Conservation (phyloP, 1,140 invertebrate species). For the Cydia amplana region DNA sequence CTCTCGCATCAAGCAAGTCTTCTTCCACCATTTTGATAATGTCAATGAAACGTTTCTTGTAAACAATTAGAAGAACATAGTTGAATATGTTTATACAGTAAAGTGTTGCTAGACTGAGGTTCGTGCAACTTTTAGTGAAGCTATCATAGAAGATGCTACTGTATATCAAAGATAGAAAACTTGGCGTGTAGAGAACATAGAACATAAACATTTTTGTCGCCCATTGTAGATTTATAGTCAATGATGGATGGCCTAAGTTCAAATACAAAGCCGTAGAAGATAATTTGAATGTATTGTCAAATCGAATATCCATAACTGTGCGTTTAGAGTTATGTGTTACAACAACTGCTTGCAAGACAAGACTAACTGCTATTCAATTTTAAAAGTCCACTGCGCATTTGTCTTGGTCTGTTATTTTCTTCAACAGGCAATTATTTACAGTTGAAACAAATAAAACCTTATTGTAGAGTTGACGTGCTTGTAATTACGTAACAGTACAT, state of each 20-base stretch:
- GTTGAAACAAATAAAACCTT: not conserved
- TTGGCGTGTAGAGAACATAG: not conserved
- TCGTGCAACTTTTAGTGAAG: not conserved
- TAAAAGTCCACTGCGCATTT: not conserved
- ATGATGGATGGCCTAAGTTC: not conserved
- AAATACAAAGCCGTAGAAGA: not conserved
- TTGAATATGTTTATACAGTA: not conserved
- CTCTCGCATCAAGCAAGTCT: not conserved
- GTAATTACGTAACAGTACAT: not conserved
- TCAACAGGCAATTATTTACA: not conserved
- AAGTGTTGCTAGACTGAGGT: not conserved
- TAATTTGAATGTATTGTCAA: not conserved
- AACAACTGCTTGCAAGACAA: not conserved
- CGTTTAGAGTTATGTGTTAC: not conserved
- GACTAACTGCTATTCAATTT: not conserved
- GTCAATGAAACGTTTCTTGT: not conserved
- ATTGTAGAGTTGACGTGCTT: not conserved
- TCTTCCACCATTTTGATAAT: not conserved
- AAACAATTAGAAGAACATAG: not conserved
- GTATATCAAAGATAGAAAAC: not conserved
- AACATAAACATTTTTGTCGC: not conserved
- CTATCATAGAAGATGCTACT: not conserved
- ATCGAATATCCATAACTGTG: not conserved
- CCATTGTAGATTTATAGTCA: not conserved
- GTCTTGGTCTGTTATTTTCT: not conserved